Evolutionary conservation across 2,113 vertebrate species (phyloP).

Genomic region (Vireo altiloquus): DNA sequence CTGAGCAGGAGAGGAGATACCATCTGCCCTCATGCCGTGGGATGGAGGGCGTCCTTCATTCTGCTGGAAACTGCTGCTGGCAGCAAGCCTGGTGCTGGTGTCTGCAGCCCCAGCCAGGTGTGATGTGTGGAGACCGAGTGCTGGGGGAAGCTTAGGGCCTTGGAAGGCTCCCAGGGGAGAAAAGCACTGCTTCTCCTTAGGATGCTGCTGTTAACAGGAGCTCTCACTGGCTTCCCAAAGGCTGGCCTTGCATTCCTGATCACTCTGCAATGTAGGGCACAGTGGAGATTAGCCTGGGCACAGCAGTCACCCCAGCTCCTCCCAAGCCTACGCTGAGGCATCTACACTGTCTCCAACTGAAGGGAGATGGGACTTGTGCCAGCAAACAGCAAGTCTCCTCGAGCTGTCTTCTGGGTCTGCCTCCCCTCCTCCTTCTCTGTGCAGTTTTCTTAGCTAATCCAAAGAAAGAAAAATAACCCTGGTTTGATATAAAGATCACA

Average conservation of each 20-base stretch:
- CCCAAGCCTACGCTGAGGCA: background rate
- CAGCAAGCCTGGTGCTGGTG: background rate
- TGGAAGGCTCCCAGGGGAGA: background rate
- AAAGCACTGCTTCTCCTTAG: background rate
- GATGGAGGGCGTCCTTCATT: background rate
- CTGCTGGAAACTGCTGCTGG: background rate
- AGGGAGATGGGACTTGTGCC: background rate
- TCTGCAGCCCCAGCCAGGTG: background rate
- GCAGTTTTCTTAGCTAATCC: background rate
- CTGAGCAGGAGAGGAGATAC: background rate
- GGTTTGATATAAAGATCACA: slow-evolving; percentile 14
- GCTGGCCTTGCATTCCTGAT: fast-evolving
- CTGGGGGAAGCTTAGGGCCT: background rate
- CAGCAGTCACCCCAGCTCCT: background rate
- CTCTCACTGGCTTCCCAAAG: background rate
- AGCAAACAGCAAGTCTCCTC: background rate
- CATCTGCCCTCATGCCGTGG: background rate
- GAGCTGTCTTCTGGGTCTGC: background rate
- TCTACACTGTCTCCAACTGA: background rate
- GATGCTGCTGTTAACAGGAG: background rate
- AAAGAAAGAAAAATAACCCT: background rate
- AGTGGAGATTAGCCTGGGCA: background rate
- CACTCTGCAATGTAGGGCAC: background rate
- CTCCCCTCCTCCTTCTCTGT: slow-evolving; percentile 2
- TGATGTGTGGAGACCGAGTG: fast-evolving